A percentile compares a stretch with the other conserved stretches of the same genome.
Evolutionary conservation across 64 coral and sea anemone genomes (phyloP).

Genomic region (Dendrophyllia cribrosa): DNA sequence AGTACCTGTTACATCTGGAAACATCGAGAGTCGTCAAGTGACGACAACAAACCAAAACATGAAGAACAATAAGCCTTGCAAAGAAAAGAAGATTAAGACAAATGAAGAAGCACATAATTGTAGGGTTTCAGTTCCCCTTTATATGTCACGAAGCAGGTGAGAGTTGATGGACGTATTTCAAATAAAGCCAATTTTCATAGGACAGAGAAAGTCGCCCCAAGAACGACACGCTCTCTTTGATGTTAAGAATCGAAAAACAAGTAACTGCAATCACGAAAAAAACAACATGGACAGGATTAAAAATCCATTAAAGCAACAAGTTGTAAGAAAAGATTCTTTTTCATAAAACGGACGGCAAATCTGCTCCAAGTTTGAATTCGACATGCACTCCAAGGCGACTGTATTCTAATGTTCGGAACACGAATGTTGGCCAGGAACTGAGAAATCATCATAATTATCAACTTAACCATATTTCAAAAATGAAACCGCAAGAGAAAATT

Average conservation of each 20-base stretch:
- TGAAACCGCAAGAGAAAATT: too few species aligned
- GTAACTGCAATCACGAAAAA: background rate
- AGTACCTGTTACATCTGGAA: background rate
- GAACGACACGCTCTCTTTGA: too few species aligned
- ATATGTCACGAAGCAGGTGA: background rate
- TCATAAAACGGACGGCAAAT: too few species aligned
- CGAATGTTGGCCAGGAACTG: too few species aligned
- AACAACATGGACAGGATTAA: background rate
- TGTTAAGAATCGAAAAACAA: background rate
- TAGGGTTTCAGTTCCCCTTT: background rate
- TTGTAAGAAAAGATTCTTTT: too few species aligned
- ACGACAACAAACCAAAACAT: background rate
- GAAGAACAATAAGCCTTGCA: background rate
- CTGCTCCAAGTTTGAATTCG: too few species aligned
- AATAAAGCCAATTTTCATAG: background rate
- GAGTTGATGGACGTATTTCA: background rate
- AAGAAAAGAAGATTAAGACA: background rate
- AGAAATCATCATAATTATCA: too few species aligned
- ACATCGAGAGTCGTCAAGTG: background rate
- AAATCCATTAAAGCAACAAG: too few species aligned
- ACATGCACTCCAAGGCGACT: too few species aligned
- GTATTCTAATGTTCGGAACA: too few species aligned
- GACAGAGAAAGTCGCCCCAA: background rate
- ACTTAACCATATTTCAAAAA: too few species aligned
- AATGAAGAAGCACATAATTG: background rate